These are phyloP conservation scores for Caenorhabditis sinica DNA, from an alignment of 2,888 invertebrate genomes.

Conservation along the genomic window DNA sequence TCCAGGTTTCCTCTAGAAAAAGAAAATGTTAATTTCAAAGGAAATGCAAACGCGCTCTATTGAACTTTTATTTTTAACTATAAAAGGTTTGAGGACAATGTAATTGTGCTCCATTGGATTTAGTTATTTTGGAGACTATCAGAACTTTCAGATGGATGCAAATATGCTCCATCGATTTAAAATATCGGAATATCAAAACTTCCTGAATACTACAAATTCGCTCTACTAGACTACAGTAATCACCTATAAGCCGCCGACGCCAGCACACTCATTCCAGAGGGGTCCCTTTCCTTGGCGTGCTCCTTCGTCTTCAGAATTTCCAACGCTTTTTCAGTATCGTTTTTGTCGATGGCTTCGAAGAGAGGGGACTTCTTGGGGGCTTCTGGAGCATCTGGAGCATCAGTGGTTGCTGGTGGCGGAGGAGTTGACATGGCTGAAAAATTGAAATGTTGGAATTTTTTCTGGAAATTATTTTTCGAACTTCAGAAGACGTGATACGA, in stretches of 20 bases:
- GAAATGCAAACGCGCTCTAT: too few species aligned
- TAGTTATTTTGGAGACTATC: too few species aligned
- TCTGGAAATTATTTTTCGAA: too few species aligned
- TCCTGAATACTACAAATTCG: background rate
- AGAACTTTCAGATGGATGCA: background rate
- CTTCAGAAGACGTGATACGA: too few species aligned
- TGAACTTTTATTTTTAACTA: too few species aligned
- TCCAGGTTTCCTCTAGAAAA: conserved; percentile 65
- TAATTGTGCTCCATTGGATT: too few species aligned
- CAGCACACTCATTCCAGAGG: conserved; percentile 58
- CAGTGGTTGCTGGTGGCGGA: background rate
- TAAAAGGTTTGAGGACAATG: too few species aligned
- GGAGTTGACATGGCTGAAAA: background rate
- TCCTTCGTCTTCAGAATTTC: conserved; percentile 53
- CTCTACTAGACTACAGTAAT: background rate
- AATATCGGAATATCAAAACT: background rate
- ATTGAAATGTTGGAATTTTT: background rate
- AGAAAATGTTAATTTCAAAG: background rate
- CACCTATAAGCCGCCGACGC: conserved; percentile 63
- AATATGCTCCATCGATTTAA: background rate
- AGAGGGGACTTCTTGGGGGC: conserved; percentile 40
- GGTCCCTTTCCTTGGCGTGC: conserved; percentile 48
- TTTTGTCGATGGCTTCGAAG: conserved; percentile 64
- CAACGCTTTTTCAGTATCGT: conserved; percentile 57
- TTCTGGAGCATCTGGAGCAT: background rate